These are phyloP conservation scores for Yasuhikotakia modesta DNA, from an alignment of 2,797 vertebrate species.

Conservation along the genomic window DNA sequence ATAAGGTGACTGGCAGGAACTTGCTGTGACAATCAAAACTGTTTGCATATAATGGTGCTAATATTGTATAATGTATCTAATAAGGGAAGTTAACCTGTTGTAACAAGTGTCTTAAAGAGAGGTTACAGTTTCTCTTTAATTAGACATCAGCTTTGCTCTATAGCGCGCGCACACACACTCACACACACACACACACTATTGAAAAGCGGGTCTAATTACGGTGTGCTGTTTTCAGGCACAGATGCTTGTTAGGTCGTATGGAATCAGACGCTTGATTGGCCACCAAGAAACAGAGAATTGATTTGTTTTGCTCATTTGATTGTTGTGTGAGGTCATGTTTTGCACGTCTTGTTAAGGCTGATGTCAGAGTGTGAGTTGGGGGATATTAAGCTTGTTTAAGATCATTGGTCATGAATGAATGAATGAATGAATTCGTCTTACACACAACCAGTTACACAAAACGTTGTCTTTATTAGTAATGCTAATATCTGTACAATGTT, in stretches of 20 bases:
- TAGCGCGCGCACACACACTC: neutral
- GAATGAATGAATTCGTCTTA: no score
- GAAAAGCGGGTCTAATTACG: conserved; percentile 4
- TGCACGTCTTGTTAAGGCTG: neutral
- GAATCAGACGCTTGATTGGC: conserved; percentile 20
- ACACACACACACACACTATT: neutral
- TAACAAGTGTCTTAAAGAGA: conserved; percentile 4
- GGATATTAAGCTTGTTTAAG: no score
- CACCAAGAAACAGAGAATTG: conserved; percentile 21
- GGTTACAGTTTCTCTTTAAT: conserved; percentile 22
- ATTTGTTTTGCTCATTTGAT: conserved; percentile 27
- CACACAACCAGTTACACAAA: no score
- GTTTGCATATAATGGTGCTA: no score
- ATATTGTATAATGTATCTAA: conserved; percentile 17
- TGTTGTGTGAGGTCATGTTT: conserved; percentile 17
- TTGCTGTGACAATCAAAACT: neutral
- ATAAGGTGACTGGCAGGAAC: neutral
- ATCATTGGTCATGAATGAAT: no score
- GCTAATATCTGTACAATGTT: no score
- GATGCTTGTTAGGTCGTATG: conserved; percentile 37
- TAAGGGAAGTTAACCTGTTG: conserved; percentile 1
- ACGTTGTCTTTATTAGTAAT: no score
- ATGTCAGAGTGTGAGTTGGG: neutral
- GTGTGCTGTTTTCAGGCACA: conserved; percentile 27
- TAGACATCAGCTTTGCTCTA: conserved; percentile 26